Base-by-base conservation (phyloP, 1,140 invertebrate genomes). In the Papilio polytes region DNA sequence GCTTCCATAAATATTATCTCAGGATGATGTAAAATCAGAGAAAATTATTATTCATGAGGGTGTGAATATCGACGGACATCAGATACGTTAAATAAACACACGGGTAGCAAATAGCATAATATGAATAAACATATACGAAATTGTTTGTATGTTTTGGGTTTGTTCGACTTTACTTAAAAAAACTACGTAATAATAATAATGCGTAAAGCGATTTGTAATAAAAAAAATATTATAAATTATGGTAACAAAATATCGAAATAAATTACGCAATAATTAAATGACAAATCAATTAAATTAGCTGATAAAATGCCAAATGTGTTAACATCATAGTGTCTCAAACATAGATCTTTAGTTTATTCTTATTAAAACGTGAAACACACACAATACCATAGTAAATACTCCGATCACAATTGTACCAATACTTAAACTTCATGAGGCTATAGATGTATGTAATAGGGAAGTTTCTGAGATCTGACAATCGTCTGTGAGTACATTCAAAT, bases 401-500 rank as follows among this genome's bases (percentile, higher is more conserved):
- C 12, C 12, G 31, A 70, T 63, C 20, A 63, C 22, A 31, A 12
- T 70, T 12, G 6, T 59, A 59, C 7, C 13, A 36, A 70, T 31
- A 31, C 26, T 70, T 70, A 31, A 70, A 26, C 26, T 70, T 15
- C 31, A 70, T 31, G 13, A 31, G 13, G 1, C 26, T 18, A 66
- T 26, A 70, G 26, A 70, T 18, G 22, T 12, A 26, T 70, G 22
- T 74, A 74, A 74, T 3, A 74, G 10, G 6, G 73, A 74, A 26
- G 20, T 48, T 53, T 78, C 90, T 85, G 87, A 87, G 87, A 88
- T 88, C 88, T 85, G 80, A 92, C 88, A 90, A 88, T 89, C 88
- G 88, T 91, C 89, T 89, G 84, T 87, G 87, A 88, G 88, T 84
- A 90, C 89, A 91, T 91, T 90, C 89, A 91, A 91, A 90, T 89